Evolutionary conservation across 2,888 invertebrate genomes (phyloP).

Genomic region (Heliconius aoede): DNA sequence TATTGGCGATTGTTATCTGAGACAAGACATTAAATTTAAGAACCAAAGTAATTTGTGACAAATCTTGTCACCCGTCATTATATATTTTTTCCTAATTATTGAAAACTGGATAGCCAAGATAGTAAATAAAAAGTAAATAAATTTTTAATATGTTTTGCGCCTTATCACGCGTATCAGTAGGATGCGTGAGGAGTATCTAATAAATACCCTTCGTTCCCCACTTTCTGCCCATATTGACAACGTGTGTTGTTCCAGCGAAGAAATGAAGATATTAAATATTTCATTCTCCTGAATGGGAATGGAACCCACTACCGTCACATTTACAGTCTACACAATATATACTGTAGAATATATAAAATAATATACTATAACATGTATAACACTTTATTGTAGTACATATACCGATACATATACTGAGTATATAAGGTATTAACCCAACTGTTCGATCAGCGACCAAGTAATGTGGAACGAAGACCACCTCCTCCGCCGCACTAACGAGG

Average conservation of each 20-base stretch:
- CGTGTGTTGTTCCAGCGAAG: background rate
- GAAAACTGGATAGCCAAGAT: too few species aligned
- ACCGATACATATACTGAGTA: too few species aligned
- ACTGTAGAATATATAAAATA: too few species aligned
- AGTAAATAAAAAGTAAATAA: too few species aligned
- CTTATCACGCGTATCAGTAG: too few species aligned
- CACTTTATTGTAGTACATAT: too few species aligned
- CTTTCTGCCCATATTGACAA: background rate
- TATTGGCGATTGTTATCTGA: background rate
- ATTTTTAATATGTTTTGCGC: too few species aligned
- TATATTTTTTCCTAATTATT: too few species aligned
- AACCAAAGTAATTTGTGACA: background rate
- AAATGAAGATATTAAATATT: background rate
- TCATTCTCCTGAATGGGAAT: background rate
- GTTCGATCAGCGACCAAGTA: constrained; percentile 3
- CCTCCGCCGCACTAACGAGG: constrained; percentile 7
- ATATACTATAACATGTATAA: background rate
- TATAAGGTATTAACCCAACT: constrained; percentile 3
- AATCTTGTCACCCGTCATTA: too few species aligned
- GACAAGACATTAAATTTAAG: background rate
- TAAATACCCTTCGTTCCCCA: too few species aligned
- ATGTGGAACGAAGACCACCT: background rate
- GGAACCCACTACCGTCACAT: background rate
- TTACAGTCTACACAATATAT: background rate
- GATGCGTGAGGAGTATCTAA: too few species aligned